A percentile compares a stretch with the other conserved stretches of the same genome.
Evolutionary conservation across 37 sponge, comb jelly and placozoan genomes (phyloP).

Genomic region (Haliclona indistincta): DNA sequence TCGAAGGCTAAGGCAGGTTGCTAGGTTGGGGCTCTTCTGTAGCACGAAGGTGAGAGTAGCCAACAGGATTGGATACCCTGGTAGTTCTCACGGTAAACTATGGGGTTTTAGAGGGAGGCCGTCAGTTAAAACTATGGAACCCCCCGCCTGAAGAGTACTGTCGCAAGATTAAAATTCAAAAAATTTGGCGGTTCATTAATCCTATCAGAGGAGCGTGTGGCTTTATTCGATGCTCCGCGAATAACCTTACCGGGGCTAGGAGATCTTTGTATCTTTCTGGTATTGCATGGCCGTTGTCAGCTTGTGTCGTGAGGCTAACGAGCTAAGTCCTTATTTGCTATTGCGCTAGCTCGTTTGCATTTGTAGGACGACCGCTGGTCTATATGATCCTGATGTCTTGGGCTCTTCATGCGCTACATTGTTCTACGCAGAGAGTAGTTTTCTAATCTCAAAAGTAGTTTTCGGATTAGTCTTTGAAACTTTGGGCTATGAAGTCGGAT

Average conservation of each 20-base stretch:
- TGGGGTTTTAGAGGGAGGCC: constrained; percentile 22
- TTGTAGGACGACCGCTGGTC: constrained; percentile 75
- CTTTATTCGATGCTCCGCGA: constrained; percentile 88
- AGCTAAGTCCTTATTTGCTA: constrained; percentile 46
- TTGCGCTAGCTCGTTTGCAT: neutral
- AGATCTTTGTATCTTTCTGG: constrained; percentile 63
- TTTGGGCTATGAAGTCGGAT: constrained; percentile 75
- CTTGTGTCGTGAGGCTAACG: constrained; percentile 79
- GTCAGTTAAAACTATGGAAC: constrained; percentile 43
- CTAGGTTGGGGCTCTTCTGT: constrained; percentile 46
- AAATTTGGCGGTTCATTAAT: constrained; percentile 89
- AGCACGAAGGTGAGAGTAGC: constrained; percentile 82
- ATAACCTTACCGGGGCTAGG: constrained; percentile 81
- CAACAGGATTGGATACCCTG: constrained; percentile 87
- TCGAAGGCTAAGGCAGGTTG: constrained; percentile 76
- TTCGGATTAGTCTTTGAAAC: constrained; percentile 69
- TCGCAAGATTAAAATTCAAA: constrained; percentile 87
- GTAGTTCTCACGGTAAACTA: constrained; percentile 86
- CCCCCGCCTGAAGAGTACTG: constrained; percentile 86
- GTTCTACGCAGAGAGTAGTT: constrained; percentile 53
- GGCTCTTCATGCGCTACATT: constrained; percentile 85
- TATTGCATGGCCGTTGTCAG: constrained; percentile 91
- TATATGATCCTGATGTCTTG: constrained; percentile 85
- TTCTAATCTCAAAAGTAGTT: constrained; percentile 38
- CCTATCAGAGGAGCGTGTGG: constrained; percentile 90